A percentile compares a stretch with the other conserved stretches of the same genome.
Conservation (phyloP, 64 coral and sea anemone species). For the Anthopleura sola region DNA sequence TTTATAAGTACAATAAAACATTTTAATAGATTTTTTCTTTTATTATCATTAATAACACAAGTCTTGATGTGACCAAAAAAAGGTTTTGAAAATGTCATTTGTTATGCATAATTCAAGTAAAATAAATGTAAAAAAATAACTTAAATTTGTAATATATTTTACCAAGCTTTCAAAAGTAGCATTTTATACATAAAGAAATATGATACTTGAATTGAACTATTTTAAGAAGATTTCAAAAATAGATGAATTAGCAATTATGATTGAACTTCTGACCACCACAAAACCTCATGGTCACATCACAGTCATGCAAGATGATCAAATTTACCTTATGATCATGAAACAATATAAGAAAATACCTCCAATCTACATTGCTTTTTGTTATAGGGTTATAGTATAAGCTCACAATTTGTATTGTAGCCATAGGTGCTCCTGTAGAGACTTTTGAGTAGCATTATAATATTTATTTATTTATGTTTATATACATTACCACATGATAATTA, state of each 20-base stretch:
- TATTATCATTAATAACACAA: too few relatives aligned
- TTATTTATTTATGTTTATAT: neutral
- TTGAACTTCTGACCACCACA: neutral
- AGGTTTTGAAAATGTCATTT: neutral
- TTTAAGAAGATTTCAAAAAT: slow-evolving; percentile 16
- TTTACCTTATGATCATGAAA: neutral
- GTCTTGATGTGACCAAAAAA: too few relatives aligned
- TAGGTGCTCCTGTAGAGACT: neutral
- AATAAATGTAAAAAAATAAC: neutral
- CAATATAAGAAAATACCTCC: neutral
- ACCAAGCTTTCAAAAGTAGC: neutral
- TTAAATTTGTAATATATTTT: neutral
- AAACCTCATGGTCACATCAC: neutral
- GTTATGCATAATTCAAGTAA: neutral
- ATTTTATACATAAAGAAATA: neutral
- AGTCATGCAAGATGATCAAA: neutral
- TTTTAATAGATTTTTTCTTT: too few relatives aligned
- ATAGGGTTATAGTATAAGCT: neutral
- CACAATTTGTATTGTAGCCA: neutral
- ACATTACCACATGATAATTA: slow-evolving; percentile 13
- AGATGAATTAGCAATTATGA: neutral
- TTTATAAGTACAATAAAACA: too few relatives aligned
- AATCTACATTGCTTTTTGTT: neutral
- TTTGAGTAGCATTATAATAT: neutral
- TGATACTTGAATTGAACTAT: slow-evolving; percentile 12